phyloP scores from a whole-genome alignment of 2,888 invertebrate genomes.

The Melieria picta region DNA sequence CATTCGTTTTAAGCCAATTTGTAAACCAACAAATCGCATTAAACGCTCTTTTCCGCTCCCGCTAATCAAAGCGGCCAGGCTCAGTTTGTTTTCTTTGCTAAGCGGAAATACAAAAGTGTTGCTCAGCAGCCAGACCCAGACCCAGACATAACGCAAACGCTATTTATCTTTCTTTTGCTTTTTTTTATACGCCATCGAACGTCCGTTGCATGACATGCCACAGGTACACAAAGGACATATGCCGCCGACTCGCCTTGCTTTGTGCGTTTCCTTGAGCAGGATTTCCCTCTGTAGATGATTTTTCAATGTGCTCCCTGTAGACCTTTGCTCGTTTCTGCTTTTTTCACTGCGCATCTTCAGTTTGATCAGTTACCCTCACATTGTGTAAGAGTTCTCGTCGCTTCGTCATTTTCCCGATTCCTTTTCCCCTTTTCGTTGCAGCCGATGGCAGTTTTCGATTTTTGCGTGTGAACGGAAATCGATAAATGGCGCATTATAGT shows the following conservation, averaged over 20 bases:
- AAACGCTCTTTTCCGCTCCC: constrained; percentile 54
- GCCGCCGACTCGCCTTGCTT: constrained; percentile 41
- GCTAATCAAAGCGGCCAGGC: constrained; percentile 14
- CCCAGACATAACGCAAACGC: too few relatives aligned
- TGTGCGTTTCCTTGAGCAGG: constrained; percentile 45
- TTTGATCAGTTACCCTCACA: too few relatives aligned
- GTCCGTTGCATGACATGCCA: background rate
- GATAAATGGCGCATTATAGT: constrained; percentile 33
- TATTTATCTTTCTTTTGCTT: background rate
- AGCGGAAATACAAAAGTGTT: constrained; percentile 53
- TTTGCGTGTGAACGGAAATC: constrained; percentile 52
- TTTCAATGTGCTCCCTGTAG: too few relatives aligned
- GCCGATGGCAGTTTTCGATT: background rate
- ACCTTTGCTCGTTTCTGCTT: too few relatives aligned
- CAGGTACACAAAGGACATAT: constrained; percentile 38
- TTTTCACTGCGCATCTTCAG: too few relatives aligned
- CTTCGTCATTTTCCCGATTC: too few relatives aligned
- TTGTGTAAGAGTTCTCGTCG: too few relatives aligned
- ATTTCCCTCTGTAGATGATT: too few relatives aligned
- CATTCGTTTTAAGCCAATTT: constrained; percentile 55
- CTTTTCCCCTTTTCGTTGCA: too few relatives aligned
- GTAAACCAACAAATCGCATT: constrained; percentile 60
- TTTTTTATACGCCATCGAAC: background rate
- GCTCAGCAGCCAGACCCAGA: background rate
- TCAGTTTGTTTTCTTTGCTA: constrained; percentile 51